These are phyloP conservation scores for Cerastoderma edule DNA, from an alignment of 2,888 invertebrate species.

Conservation along the genomic window DNA sequence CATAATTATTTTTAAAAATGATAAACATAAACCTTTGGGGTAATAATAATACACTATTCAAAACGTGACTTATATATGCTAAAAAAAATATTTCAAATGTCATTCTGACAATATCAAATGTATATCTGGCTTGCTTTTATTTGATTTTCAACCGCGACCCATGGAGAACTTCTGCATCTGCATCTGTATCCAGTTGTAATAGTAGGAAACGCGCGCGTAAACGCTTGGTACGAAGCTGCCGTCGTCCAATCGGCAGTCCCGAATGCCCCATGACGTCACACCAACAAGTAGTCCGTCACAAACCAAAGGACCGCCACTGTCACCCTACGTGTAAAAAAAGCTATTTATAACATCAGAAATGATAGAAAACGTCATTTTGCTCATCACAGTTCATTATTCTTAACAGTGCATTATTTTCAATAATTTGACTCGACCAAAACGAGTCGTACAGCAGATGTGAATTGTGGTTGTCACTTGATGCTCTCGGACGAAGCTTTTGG, in stretches of 20 bases:
- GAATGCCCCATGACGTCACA: constrained; percentile 68
- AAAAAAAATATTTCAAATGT: too few species aligned
- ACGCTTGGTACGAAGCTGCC: constrained; percentile 62
- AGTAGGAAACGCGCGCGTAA: constrained; percentile 62
- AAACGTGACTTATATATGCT: neutral
- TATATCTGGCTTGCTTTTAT: neutral
- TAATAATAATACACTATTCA: neutral
- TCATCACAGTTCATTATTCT: too few species aligned
- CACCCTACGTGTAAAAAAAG: too few species aligned
- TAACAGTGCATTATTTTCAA: too few species aligned
- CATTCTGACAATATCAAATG: neutral
- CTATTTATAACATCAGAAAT: too few species aligned
- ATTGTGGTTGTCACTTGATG: too few species aligned
- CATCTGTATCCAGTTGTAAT: constrained; percentile 55
- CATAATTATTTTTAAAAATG: neutral
- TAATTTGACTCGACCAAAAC: too few species aligned
- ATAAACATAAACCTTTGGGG: neutral
- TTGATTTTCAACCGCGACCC: neutral
- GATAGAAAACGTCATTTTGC: too few species aligned
- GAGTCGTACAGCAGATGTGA: too few species aligned
- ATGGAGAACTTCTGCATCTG: constrained; percentile 10
- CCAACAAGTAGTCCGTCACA: constrained; percentile 63
- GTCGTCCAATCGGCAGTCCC: constrained; percentile 46
- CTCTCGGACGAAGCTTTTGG: too few species aligned
- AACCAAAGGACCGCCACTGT: constrained; percentile 68